Evolutionary conservation across 2,888 invertebrate genomes (phyloP).

Genomic region (Aphodius sticticus): DNA sequence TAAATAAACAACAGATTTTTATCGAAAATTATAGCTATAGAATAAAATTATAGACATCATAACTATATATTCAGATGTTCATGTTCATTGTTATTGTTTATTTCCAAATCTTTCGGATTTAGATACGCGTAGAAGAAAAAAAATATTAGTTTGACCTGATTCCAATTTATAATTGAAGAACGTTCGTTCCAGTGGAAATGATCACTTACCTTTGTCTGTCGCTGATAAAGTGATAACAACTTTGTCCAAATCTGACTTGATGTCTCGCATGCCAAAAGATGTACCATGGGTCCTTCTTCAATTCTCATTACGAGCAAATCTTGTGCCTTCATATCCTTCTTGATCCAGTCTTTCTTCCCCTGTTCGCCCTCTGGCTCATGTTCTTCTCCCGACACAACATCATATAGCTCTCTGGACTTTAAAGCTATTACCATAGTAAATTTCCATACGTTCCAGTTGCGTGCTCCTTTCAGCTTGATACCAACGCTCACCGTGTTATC

Average conservation of each 20-base stretch:
- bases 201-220: not conserved
- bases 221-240: not conserved
- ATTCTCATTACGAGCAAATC: not conserved
- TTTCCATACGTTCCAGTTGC: conserved; percentile 6
- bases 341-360: not conserved
- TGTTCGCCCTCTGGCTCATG: not conserved
- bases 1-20: too few species aligned
- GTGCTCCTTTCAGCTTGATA: not conserved
- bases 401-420: not conserved
- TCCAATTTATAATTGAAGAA: conserved; percentile 9
- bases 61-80: too few species aligned
- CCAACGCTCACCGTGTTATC: not conserved
- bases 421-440: not conserved
- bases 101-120: too few species aligned
- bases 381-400: not conserved
- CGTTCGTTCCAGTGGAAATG: not conserved
- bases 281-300: not conserved
- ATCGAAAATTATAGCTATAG: too few species aligned
- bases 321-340: not conserved
- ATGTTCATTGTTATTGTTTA: too few species aligned
- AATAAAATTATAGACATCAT: too few species aligned
- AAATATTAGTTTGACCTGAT: too few species aligned
- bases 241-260: not conserved
- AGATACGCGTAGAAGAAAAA: too few species aligned
- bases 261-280: not conserved